Evolutionary conservation across 2,113 vertebrate genomes (phyloP).

Genomic region (Arvicanthis niloticus): DNA sequence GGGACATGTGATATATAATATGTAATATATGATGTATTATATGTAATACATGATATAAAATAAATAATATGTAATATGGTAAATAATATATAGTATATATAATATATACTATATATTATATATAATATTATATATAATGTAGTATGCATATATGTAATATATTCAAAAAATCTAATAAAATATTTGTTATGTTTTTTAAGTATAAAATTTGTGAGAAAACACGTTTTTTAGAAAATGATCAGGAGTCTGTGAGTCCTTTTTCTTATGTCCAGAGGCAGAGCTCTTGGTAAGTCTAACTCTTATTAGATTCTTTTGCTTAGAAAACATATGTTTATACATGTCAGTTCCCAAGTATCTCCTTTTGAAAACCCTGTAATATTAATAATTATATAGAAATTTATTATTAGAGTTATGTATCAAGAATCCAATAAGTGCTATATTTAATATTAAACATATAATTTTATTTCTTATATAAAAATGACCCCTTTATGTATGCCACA

Average conservation of each 20-base stretch:
- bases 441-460: not conserved
- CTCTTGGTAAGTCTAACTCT: conserved; percentile 12
- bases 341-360: not conserved
- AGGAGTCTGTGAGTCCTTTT: not conserved
- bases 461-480: not conserved
- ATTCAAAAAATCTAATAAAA: conserved; percentile 8
- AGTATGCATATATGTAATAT: too few species aligned
- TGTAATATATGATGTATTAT: too few species aligned
- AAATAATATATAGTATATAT: too few species aligned
- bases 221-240: conserved; percentile 46
- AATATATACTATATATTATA: too few species aligned
- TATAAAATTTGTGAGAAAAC: conserved; percentile 33
- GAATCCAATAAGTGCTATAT: not conserved
- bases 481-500: not conserved
- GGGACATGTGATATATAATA: too few species aligned
- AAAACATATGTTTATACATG: not conserved
- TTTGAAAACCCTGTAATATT: not conserved
- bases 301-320: not conserved
- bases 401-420: not conserved
- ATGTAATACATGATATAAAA: too few species aligned
- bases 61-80: too few species aligned
- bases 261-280: not conserved
- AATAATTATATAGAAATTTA: not conserved
- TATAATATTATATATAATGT: too few species aligned
- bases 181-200: conserved; percentile 3